Evolutionary conservation across 2,113 vertebrate species (phyloP).

Genomic region (Electrona antarctica): DNA sequence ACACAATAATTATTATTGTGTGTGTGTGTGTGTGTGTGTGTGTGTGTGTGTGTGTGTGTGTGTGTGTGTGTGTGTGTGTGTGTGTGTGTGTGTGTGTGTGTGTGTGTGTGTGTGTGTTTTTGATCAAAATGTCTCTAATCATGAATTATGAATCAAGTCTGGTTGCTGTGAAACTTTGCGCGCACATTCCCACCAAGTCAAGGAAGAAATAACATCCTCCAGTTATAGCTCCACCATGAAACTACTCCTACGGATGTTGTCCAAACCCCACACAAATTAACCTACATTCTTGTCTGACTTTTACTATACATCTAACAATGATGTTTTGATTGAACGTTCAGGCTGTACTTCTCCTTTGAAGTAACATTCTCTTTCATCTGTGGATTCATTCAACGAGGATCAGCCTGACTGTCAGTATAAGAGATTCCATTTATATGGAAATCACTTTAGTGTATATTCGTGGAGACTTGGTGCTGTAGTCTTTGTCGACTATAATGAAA

Average conservation of each 20-base stretch:
- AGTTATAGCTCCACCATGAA: constrained; percentile 33
- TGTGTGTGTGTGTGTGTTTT: constrained; percentile 16
- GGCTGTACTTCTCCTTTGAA: background rate
- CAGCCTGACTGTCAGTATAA: constrained; percentile 23
- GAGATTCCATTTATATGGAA: constrained; percentile 42
- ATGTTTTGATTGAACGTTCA: too few relatives aligned
- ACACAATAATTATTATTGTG: too few relatives aligned
- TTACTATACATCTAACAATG: too few relatives aligned
- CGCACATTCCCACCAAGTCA: too few relatives aligned
- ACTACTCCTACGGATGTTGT: constrained; percentile 43
- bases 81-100: constrained; percentile 10
- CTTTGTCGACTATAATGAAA: constrained; percentile 52
- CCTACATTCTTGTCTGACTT: too few relatives aligned
- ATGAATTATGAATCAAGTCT: constrained; percentile 16
- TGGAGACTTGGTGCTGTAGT: constrained; percentile 34
- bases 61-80: too few relatives aligned
- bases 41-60: too few relatives aligned
- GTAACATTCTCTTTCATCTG: background rate
- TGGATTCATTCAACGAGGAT: constrained; percentile 18
- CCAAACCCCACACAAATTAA: constrained; percentile 18
- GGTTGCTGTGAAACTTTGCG: background rate
- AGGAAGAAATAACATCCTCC: constrained; percentile 33
- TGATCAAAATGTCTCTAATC: constrained; percentile 16
- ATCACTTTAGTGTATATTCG: constrained; percentile 28
- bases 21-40: too few relatives aligned